Evolutionary conservation across 2,888 invertebrate species (phyloP), one percentile per base, ranked within the genome.

Genomic region (Napeogenes inachia): DNA sequence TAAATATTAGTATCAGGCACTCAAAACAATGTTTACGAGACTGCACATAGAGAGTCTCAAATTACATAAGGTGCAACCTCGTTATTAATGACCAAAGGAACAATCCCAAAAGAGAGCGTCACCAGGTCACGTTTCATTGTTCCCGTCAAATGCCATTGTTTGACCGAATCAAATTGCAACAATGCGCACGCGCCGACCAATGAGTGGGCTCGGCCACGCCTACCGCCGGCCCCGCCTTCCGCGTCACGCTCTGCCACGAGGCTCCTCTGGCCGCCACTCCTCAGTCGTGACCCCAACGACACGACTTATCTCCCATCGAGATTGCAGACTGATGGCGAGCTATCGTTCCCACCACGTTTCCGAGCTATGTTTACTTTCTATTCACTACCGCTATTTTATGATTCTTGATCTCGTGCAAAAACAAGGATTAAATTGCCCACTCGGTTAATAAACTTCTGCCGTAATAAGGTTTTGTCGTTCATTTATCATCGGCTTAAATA

Each of bases 121-220:
- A 47, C 38, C 56, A 73, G 80, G 75, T 81, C 81, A 80, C 77
- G 78, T 81, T 81, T 73, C 80, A 75, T 82, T 81, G 81, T 82
- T 79, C 73, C 42, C 42, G 4, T 35, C 35, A 71, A 73, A 58
- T 50, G 45, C 54, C 45, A 64, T 64, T 61, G 63, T 65, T 65
- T 61, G 59, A 59, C 57, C 45, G n/a, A 32, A 35, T 54, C 60
- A 56, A 57, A 54, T 30, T 8, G 59, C 45, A 30, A 42, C 60
- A 54, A 2, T 13, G 59, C 54, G 54, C 59, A 45, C 35, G 13
- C 46, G 13, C 13, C 56, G 62, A 32, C 66, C 66, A 66, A 66
- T 63, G 56, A 58, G 56, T 56, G 54, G 57, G 61, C 63, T 56
- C 57, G 59, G 61, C 68, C 69, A 66, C 73, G 71, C 71, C 75